phyloP scores from a whole-genome alignment of 2,888 invertebrate species.

The Hecatera dysodea region DNA sequence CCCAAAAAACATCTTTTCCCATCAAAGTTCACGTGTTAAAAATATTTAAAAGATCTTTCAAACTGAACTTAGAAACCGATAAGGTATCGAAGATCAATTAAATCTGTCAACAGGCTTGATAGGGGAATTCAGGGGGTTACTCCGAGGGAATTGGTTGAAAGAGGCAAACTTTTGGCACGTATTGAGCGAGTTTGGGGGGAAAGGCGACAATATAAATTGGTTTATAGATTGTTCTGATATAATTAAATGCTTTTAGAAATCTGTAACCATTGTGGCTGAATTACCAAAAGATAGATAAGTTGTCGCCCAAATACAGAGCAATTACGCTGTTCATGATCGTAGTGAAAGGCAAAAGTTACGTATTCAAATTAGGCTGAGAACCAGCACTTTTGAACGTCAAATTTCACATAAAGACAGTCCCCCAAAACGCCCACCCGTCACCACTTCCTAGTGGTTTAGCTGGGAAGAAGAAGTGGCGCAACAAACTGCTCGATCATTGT shows the following conservation, averaged over 20 bases:
- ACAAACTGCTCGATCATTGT: too few species aligned
- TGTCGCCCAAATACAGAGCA: too few species aligned
- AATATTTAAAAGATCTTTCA: constrained; percentile 27
- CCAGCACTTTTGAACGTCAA: too few species aligned
- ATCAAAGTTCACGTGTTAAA: constrained; percentile 39
- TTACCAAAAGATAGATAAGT: too few species aligned
- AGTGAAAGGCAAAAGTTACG: too few species aligned
- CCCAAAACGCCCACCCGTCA: too few species aligned
- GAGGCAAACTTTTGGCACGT: constrained; percentile 39
- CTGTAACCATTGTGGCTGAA: too few species aligned
- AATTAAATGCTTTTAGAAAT: neutral
- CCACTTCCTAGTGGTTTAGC: too few species aligned
- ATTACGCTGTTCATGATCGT: too few species aligned
- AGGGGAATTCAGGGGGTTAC: constrained; percentile 36
- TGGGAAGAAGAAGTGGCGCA: too few species aligned
- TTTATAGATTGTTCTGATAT: constrained; percentile 17
- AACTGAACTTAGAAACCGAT: constrained; percentile 59
- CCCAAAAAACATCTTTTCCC: constrained; percentile 7
- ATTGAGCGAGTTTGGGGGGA: constrained; percentile 4
- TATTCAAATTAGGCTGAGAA: too few species aligned
- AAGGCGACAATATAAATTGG: constrained; percentile 29
- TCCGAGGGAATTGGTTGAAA: constrained; percentile 28
- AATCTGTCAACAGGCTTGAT: constrained; percentile 67
- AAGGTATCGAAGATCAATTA: constrained; percentile 74
- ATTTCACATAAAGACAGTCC: too few species aligned